phyloP scores from a whole-genome alignment of 2,888 invertebrate species.

The Spisula solida region DNA sequence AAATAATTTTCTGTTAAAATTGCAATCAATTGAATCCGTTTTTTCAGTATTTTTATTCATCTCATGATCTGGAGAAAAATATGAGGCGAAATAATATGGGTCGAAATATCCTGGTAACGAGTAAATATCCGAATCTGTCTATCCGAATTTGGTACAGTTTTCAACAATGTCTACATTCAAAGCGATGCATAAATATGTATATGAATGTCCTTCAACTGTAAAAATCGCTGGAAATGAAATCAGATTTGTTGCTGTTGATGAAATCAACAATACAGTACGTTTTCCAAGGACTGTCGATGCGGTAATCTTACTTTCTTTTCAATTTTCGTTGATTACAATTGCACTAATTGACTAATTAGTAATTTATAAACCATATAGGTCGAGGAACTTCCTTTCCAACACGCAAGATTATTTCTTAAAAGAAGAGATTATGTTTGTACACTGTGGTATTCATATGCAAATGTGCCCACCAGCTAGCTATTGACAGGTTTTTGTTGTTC shows the following conservation, averaged over 20 bases:
- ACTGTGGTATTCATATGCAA: too few relatives aligned
- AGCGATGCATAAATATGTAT: neutral
- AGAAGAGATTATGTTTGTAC: too few relatives aligned
- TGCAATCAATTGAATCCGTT: too few relatives aligned
- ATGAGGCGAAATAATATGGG: neutral
- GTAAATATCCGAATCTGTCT: neutral
- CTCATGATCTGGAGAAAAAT: too few relatives aligned
- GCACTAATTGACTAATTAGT: too few relatives aligned
- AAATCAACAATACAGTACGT: constrained; percentile 49
- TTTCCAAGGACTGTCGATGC: constrained; percentile 51
- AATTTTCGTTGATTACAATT: neutral
- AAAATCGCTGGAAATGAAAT: constrained; percentile 57
- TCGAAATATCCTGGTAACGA: neutral
- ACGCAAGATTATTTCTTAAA: too few relatives aligned
- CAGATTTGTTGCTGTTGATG: constrained; percentile 57
- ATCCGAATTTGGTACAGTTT: neutral
- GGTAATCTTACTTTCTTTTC: constrained; percentile 39
- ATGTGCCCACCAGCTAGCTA: too few relatives aligned
- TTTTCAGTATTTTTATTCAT: too few relatives aligned
- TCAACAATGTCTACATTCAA: neutral
- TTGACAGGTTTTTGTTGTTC: too few relatives aligned
- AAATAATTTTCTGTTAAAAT: too few relatives aligned
- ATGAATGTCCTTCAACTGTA: constrained; percentile 50
- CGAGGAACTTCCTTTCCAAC: too few relatives aligned
- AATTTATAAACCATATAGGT: too few relatives aligned